Conservation (phyloP, 2,113 vertebrate genomes). For the Crotalus helleri region DNA sequence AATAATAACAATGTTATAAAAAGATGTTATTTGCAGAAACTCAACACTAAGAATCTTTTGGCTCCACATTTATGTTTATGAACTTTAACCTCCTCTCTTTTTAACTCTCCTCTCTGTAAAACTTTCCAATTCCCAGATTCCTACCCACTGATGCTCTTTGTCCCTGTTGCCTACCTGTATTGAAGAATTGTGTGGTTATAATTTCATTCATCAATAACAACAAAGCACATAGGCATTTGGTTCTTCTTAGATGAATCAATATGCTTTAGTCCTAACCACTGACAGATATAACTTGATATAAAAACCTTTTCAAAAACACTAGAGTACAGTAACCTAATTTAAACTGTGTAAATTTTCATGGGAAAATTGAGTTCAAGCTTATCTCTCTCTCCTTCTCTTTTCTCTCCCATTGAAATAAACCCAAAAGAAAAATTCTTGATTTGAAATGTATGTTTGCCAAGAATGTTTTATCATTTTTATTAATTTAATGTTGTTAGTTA, state of each 20-base stretch:
- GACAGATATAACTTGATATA: slow-evolving; percentile 30
- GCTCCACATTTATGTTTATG: background rate
- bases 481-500: background rate
- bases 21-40: background rate
- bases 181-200: background rate
- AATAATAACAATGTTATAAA: slow-evolving; percentile 1
- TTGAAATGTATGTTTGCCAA: background rate
- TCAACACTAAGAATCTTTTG: background rate
- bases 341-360: slow-evolving; percentile 24
- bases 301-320: slow-evolving; percentile 30
- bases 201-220: slow-evolving; percentile 6
- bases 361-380: background rate
- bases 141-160: background rate
- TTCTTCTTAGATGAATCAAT: slow-evolving; percentile 8
- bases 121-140: background rate
- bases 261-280: slow-evolving; percentile 2
- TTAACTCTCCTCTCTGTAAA: background rate
- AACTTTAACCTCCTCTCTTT: background rate
- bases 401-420: background rate
- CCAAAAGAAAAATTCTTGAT: background rate
- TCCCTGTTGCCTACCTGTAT: background rate
- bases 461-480: background rate
- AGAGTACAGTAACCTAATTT: background rate
- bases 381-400: background rate
- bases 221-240: slow-evolving; percentile 1